Percentiles rank a stretch among this genome's conserved stretches.
These are phyloP conservation scores for Anoplopoma fimbria DNA, from an alignment of 2,113 vertebrate genomes.

Conservation along the genomic window DNA sequence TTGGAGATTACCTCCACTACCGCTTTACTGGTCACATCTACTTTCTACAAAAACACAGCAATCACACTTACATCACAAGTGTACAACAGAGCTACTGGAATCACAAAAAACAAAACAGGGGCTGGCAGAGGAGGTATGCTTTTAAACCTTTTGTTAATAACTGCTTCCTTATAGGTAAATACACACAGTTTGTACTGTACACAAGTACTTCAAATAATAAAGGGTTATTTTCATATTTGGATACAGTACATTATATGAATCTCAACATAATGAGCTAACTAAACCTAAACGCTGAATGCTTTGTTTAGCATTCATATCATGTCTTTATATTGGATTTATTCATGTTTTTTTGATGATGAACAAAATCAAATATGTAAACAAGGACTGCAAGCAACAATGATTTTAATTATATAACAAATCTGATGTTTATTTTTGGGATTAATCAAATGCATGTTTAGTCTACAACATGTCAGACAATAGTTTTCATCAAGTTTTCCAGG, in stretches of 20 bases:
- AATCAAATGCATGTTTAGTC: background rate
- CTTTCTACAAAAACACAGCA: constrained; percentile 88
- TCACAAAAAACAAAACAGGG: background rate
- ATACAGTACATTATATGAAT: background rate
- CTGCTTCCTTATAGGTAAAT: background rate
- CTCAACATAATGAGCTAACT: background rate
- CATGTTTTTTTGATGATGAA: background rate
- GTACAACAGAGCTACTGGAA: background rate
- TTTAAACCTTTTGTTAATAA: background rate
- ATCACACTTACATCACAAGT: background rate
- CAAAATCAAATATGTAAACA: background rate
- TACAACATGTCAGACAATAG: background rate
- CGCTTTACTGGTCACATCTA: constrained; percentile 97
- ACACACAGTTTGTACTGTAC: background rate
- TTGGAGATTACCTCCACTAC: constrained; percentile 95
- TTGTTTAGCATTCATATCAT: background rate
- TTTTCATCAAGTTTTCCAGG: background rate
- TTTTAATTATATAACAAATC: background rate
- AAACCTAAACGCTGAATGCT: background rate
- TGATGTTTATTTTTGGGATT: background rate
- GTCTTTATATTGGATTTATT: background rate
- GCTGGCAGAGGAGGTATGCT: background rate
- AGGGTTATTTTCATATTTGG: background rate
- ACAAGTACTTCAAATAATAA: too few species aligned
- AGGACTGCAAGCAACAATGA: background rate